Evolutionary conservation across 2,888 invertebrate genomes (phyloP).

Genomic region (Dichetophora obliterata): DNA sequence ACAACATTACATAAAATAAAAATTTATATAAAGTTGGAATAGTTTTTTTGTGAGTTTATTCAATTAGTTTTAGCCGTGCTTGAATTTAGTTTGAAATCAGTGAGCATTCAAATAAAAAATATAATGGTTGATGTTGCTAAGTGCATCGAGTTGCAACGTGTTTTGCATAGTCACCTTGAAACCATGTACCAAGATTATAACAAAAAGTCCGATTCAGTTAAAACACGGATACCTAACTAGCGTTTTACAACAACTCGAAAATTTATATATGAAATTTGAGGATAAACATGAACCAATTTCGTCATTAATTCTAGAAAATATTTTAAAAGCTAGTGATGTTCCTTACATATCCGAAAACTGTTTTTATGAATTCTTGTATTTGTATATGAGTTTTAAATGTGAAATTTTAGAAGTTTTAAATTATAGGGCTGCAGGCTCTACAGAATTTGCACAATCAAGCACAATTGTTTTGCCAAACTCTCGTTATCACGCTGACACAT

Average conservation of each 20-base stretch:
- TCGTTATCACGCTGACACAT: neutral
- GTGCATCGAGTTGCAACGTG: neutral
- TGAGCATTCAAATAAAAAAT: no score
- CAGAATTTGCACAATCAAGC: neutral
- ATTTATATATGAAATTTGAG: neutral
- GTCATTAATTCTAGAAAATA: no score
- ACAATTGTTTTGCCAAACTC: neutral
- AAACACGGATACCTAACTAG: conserved; percentile 3
- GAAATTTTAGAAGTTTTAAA: no score
- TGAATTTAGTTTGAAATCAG: no score
- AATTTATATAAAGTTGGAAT: no score
- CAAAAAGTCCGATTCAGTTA: neutral
- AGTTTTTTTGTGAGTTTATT: no score
- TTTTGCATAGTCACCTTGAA: neutral
- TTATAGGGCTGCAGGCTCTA: no score
- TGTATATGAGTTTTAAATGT: conserved; percentile 10
- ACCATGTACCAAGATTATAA: neutral
- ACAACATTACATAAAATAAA: no score
- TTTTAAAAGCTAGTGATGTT: no score
- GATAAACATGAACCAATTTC: conserved; percentile 1
- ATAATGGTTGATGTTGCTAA: neutral
- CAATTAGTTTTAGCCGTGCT: no score
- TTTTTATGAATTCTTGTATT: neutral
- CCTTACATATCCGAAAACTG: neutral
- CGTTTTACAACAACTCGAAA: neutral